Conservation (phyloP, 2,113 vertebrate species). For the Onychostruthus taczanowskii region DNA sequence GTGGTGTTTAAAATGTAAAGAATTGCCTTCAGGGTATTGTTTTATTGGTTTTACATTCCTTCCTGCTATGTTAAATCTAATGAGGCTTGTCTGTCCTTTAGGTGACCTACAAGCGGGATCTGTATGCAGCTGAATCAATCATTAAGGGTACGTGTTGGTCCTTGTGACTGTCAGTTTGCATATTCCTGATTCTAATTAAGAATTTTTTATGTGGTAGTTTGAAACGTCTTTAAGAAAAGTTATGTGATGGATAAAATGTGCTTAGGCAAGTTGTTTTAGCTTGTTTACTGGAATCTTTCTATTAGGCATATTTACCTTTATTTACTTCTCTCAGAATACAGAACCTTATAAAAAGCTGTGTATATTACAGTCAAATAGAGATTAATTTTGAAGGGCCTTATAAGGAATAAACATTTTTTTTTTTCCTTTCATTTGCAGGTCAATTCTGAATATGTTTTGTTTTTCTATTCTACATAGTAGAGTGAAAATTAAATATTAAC, state of each 20-base stretch:
- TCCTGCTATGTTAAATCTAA: slow-evolving; percentile 70
- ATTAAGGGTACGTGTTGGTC: slow-evolving; percentile 88
- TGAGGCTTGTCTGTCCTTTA: slow-evolving; percentile 76
- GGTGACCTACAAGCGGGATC: slow-evolving; percentile 95
- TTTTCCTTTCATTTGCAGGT: background rate
- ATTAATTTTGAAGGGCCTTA: background rate
- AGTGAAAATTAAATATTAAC: background rate
- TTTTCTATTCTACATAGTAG: background rate
- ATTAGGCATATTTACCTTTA: slow-evolving; percentile 5
- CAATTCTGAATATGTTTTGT: background rate
- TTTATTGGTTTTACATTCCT: slow-evolving; percentile 71
- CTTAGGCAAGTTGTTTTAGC: background rate
- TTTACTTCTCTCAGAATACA: background rate
- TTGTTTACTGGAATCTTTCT: slow-evolving; percentile 2
- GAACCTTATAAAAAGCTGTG: background rate
- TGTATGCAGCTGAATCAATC: slow-evolving; percentile 91
- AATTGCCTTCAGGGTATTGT: slow-evolving; percentile 53
- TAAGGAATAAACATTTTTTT: background rate
- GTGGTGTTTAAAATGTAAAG: slow-evolving; percentile 44
- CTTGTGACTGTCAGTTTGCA: slow-evolving; percentile 45
- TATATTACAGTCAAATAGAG: background rate
- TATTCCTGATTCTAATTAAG: slow-evolving; percentile 29
- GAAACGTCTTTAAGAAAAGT: slow-evolving; percentile 52
- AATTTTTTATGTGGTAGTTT: slow-evolving; percentile 8
- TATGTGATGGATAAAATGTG: slow-evolving; percentile 2